Evolutionary conservation across 2,113 vertebrate genomes (phyloP).

Genomic region (Psilopogon haemacephalus): DNA sequence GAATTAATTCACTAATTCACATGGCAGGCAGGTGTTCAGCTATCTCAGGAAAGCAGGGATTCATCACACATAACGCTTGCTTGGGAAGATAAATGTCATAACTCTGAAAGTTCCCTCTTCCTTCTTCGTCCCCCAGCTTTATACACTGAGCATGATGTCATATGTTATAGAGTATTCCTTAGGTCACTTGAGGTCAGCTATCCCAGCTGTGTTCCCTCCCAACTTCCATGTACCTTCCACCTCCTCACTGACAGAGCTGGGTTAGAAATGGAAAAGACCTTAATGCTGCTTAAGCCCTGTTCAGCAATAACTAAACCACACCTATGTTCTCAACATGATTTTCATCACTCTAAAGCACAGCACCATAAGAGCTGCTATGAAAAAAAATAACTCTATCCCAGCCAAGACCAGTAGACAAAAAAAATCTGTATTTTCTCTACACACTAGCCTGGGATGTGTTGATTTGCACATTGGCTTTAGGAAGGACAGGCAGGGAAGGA

Average conservation of each 20-base stretch:
- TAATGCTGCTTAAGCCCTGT: neutral
- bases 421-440: neutral
- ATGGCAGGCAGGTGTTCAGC: neutral
- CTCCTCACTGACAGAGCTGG: rapidly evolving
- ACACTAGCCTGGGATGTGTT: neutral
- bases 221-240: neutral
- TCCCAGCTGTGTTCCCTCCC: neutral
- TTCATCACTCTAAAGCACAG: neutral
- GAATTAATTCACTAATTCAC: neutral
- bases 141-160: neutral
- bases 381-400: neutral
- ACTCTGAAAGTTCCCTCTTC: neutral
- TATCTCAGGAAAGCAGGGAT: neutral
- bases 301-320: neutral
- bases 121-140: neutral
- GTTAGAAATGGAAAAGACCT: neutral
- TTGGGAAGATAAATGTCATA: neutral
- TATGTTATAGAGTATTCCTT: neutral
- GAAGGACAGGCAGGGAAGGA: too few species aligned
- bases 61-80: rapidly evolving
- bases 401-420: neutral
- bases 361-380: neutral
- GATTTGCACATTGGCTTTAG: neutral
- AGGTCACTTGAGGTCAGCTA: neutral
- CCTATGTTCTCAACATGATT: neutral